Conservation (phyloP, 1,140 invertebrate genomes). For the Caerostris extrusa region DNA sequence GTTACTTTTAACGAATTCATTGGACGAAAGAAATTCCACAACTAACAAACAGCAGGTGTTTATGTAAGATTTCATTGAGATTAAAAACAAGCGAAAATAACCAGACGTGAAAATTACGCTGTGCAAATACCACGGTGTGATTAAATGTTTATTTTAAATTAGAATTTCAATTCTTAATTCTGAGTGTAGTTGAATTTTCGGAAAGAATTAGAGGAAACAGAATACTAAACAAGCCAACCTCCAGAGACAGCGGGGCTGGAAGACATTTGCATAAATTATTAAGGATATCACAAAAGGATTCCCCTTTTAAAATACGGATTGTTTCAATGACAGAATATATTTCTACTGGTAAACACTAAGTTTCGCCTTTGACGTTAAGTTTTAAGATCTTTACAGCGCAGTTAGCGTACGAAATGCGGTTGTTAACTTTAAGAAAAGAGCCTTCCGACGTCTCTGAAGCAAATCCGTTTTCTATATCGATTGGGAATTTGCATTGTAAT, state of each 20-base stretch:
- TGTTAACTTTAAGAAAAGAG: conserved; percentile 43
- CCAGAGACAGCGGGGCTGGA: background rate
- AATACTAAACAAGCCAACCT: conserved; percentile 20
- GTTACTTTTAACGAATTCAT: no score
- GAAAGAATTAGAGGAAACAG: conserved; percentile 15
- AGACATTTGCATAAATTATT: conserved; percentile 55
- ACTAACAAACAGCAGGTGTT: no score
- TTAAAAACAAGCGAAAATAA: no score
- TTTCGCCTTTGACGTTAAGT: conserved; percentile 46
- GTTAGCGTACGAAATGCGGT: conserved; percentile 26
- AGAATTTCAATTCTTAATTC: conserved; percentile 36
- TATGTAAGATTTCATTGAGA: no score
- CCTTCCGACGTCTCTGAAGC: background rate
- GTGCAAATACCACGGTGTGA: conserved; percentile 21
- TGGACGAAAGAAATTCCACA: no score
- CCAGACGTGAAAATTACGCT: background rate
- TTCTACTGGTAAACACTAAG: background rate
- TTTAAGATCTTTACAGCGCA: conserved; percentile 36
- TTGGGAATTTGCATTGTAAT: conserved; percentile 53
- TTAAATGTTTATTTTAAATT: conserved; percentile 44
- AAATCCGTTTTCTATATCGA: conserved; percentile 57
- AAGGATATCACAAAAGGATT: conserved; percentile 26
- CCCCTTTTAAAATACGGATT: conserved; percentile 9
- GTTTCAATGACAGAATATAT: conserved; percentile 12
- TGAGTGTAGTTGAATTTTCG: background rate